These are phyloP conservation scores for Drosophila pandora DNA, from an alignment of 1,140 invertebrate genomes.

Conservation along the genomic window DNA sequence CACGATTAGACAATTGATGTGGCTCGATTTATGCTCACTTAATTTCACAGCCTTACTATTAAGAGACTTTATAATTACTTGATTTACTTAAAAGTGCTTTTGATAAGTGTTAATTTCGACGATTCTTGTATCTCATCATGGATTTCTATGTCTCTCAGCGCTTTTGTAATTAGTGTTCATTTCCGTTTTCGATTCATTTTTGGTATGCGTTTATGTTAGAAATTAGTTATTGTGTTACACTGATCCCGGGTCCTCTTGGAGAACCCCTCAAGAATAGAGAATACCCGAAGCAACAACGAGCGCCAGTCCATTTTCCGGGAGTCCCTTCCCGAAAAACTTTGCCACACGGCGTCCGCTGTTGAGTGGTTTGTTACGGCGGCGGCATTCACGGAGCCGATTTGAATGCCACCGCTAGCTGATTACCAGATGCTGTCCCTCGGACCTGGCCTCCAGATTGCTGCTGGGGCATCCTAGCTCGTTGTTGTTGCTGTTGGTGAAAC, in stretches of 20 bases:
- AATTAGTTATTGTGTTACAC: constrained; percentile 56
- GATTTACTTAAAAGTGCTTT: constrained; percentile 32
- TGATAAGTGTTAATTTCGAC: constrained; percentile 11
- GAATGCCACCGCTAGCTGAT: constrained; percentile 73
- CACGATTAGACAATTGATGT: constrained; percentile 34
- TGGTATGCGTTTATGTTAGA: constrained; percentile 55
- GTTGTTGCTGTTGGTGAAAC: constrained; percentile 68
- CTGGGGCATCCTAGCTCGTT: constrained; percentile 62
- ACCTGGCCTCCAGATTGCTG: constrained; percentile 50
- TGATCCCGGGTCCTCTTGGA: constrained; percentile 54
- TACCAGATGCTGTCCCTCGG: constrained; percentile 50
- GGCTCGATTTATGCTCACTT: constrained; percentile 53
- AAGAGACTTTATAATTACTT: constrained; percentile 49
- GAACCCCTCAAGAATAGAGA: constrained; percentile 30
- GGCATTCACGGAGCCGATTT: constrained; percentile 40
- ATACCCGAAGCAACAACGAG: constrained; percentile 55
- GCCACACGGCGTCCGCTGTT: constrained; percentile 36
- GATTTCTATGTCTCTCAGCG: constrained; percentile 29
- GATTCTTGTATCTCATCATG: constrained; percentile 6
- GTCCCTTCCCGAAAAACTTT: constrained; percentile 1
- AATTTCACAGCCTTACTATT: constrained; percentile 68
- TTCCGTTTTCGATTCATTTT: constrained; percentile 37
- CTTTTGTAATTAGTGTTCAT: constrained; percentile 12
- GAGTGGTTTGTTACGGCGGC: constrained; percentile 41
- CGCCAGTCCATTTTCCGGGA: constrained; percentile 21